A percentile compares a stretch with the other conserved stretches of the same genome.
Evolutionary conservation across 2,888 invertebrate species (phyloP).

Genomic region (Melanostoma scalare): DNA sequence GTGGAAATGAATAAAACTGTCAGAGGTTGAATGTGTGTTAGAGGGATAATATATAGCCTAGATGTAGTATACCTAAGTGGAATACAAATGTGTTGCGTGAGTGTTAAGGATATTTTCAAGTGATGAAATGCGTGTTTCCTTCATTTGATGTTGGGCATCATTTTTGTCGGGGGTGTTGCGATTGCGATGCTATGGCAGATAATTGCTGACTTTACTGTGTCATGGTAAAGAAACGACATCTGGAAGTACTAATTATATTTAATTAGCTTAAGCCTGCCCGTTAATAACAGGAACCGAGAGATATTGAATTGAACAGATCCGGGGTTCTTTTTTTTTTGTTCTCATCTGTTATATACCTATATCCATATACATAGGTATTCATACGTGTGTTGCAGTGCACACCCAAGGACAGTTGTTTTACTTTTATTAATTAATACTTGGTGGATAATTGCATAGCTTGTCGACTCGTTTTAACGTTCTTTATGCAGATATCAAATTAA

Average conservation of each 20-base stretch:
- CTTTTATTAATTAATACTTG: slow-evolving; percentile 44
- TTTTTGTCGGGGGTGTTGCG: slow-evolving; percentile 49
- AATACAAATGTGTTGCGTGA: slow-evolving; percentile 68
- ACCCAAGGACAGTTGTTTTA: slow-evolving; percentile 38
- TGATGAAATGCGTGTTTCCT: slow-evolving; percentile 72
- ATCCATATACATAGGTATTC: background rate
- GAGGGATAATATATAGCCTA: slow-evolving; percentile 60
- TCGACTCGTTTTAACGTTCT: slow-evolving; percentile 7
- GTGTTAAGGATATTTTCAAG: slow-evolving; percentile 69
- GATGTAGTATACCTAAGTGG: slow-evolving; percentile 49
- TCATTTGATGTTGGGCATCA: slow-evolving; percentile 60
- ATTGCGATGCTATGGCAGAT: slow-evolving; percentile 63
- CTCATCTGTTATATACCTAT: background rate
- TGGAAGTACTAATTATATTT: slow-evolving; percentile 69
- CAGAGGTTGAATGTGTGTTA: slow-evolving; percentile 64
- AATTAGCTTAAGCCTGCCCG: slow-evolving; percentile 67
- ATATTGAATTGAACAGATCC: slow-evolving; percentile 64
- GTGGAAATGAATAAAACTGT: slow-evolving; percentile 73
- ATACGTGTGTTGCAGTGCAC: slow-evolving; percentile 12
- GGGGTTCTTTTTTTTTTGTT: slow-evolving; percentile 38
- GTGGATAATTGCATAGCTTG: slow-evolving; percentile 31
- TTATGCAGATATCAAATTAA: slow-evolving; percentile 20
- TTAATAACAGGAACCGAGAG: slow-evolving; percentile 54
- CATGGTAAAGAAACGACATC: slow-evolving; percentile 63
- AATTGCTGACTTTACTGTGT: slow-evolving; percentile 68